Evolutionary conservation across 2,888 invertebrate species (phyloP).

Genomic region (Ichneumon xanthorius): DNA sequence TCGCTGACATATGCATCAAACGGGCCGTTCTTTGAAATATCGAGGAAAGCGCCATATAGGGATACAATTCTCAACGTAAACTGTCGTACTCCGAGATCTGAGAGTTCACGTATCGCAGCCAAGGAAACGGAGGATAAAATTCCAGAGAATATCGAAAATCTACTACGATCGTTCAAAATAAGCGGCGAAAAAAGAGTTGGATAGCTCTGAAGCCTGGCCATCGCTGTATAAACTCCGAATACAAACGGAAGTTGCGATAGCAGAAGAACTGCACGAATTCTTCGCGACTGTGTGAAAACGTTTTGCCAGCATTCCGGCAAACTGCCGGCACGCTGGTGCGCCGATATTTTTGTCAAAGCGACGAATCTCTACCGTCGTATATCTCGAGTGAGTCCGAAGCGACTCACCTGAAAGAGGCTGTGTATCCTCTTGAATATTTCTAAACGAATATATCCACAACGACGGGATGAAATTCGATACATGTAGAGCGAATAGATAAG

Average conservation of each 20-base stretch:
- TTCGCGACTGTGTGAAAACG: constrained; percentile 26
- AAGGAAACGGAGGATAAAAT: constrained; percentile 19
- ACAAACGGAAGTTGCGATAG: neutral
- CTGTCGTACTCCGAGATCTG: constrained; percentile 17
- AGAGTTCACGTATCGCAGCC: neutral
- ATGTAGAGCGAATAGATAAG: neutral
- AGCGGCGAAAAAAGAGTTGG: constrained; percentile 17
- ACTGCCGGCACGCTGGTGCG: constrained; percentile 6
- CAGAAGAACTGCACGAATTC: constrained; percentile 2
- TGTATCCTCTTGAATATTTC: neutral
- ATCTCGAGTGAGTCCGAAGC: constrained; percentile 2
- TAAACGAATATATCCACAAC: neutral
- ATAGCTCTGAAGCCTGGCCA: neutral
- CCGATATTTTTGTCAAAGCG: constrained; percentile 38
- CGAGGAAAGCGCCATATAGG: neutral
- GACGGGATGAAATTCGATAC: neutral
- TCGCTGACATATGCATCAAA: neutral
- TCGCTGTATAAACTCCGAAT: constrained; percentile 1
- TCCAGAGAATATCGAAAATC: constrained; percentile 32
- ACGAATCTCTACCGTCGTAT: neutral
- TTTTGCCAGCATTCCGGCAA: constrained; percentile 7
- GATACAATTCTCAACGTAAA: constrained; percentile 19
- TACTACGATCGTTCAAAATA: neutral
- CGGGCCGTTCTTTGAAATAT: constrained; percentile 9
- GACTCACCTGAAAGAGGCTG: constrained; percentile 2